Conservation (phyloP, 2,113 vertebrate species). For the Stomatorhinus ivindoensis region DNA sequence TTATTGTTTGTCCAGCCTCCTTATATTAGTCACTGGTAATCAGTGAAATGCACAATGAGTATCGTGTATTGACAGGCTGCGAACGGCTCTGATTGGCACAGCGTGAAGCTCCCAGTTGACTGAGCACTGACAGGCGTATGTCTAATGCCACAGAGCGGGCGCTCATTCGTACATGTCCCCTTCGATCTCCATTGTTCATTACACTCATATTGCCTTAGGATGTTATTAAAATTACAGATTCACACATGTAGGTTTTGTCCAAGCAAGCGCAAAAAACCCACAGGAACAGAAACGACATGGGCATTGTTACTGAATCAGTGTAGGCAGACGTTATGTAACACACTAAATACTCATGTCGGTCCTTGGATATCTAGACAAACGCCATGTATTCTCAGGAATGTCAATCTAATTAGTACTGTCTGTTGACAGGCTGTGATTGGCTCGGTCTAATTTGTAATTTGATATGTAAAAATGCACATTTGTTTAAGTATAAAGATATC, state of each 20-base stretch:
- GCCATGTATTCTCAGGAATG: neutral
- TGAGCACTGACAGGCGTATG: neutral
- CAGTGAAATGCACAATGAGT: neutral
- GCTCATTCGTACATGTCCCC: neutral
- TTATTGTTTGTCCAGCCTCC: neutral
- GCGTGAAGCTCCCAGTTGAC: neutral
- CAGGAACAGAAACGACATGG: neutral
- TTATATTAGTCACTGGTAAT: neutral
- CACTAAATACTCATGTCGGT: neutral
- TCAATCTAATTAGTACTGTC: neutral
- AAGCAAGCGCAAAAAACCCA: neutral
- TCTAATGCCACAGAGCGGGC: neutral
- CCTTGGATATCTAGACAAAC: neutral
- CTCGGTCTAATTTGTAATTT: neutral
- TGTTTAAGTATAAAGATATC: neutral
- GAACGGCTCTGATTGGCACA: neutral
- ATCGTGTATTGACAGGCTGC: neutral
- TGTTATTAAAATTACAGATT: neutral
- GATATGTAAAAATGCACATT: neutral
- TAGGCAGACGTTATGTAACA: neutral
- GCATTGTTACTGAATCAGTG: neutral
- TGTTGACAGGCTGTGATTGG: neutral
- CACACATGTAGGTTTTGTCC: neutral
- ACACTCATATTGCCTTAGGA: neutral
- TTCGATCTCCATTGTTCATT: neutral